Base-by-base conservation (phyloP, 2,888 invertebrate genomes). In the Dorcus hopei region DNA sequence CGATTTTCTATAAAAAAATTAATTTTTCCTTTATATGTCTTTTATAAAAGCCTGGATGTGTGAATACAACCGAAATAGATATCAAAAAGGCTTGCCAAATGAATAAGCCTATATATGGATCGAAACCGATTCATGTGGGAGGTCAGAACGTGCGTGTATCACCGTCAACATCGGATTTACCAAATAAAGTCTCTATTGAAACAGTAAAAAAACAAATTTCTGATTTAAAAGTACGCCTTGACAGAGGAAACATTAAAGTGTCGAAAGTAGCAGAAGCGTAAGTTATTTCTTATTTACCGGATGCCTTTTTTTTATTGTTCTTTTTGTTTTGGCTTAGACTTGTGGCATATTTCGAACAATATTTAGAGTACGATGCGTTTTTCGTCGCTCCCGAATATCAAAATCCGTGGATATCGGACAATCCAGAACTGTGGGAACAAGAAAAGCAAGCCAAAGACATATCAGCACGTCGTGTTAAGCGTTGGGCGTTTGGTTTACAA, bases 21-120 rank as follows among this genome's bases (percentile, higher is more conserved):
- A 14, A 11, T 11, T 9, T 51, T 49, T 49, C 5, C 11, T 26
- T 8, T 39, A 49, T 11, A 39, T 11, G 1, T 3, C 5, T 5
- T 50, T 50, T 19, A 1, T 80, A 79, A 0, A 33, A 95, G 93
- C 98, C 99, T 7, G 98, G 98, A 54, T 97, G 97, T 80, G 97
- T 99, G 39, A 99, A 98, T 80, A 98, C 97, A 0, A 98, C 97
- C 0, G 98, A 99, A 79, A 87, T 98, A 74, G 99, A 99, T 77
- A 97, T 98, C 45, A 95, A 95, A 79, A 99, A 99, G 81, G 88
- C 95, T 49, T 97, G 90, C 62, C 85, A 90, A 26, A 82, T 81
- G 75, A 81, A 82, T 65, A 83, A 83, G 70, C 81, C 82, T 33
- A 64, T 71, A 48, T 74, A 74, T 58, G 74, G 74, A 38, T 64